Base-by-base conservation (phyloP, 2,888 invertebrate genomes). In the Agriopis marginaria region DNA sequence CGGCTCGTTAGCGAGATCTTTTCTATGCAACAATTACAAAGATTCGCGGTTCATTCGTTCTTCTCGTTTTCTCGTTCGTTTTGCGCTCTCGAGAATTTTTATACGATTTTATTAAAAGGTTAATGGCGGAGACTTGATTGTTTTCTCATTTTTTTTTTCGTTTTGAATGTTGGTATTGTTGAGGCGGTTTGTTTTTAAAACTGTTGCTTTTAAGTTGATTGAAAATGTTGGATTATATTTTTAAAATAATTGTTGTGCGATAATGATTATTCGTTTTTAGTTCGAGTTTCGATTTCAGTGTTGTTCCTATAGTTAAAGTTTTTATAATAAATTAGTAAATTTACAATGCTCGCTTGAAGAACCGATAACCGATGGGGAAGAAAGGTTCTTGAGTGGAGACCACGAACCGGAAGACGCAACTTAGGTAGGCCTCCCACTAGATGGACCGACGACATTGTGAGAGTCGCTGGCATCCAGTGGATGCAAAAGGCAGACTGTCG, bases 11-110 rank as follows among this genome's bases (percentile, higher is more conserved):
- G 85, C 80, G 79, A 77, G 84, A 83, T 85, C 70, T 62, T 68
- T 50, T 84, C 84, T 75, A 84, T 83, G 86, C 86, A 88, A 87
- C 88, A 88, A 88, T 88, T 88, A 88, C 86, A 81, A 75, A 82
- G 85, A 83, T 82, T 82, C 82, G 80, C 80, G 83, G 83, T 82
- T 77, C 82, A 81, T 82, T 84, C 83, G 82, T 74, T 70, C 70
- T 70, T 70, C 63, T 58, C 50, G 42, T 49, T 47, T 39, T 23
- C 53, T 60, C 53, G 44, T 42, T 53, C 50, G 40, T 58, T 63
- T 66, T 58, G 12, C 39, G 47, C n/a, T 45, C 58, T 12, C 44
- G 49, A 40, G 53, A 14, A 55, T 47, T 67, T 68, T 63, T 63
- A 68, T 63, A 59, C 23, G 45, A 47, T 68, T 63, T 63, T 59